Evolutionary conservation across 1,140 invertebrate genomes (phyloP).

Genomic region (Lethocerus indicus): DNA sequence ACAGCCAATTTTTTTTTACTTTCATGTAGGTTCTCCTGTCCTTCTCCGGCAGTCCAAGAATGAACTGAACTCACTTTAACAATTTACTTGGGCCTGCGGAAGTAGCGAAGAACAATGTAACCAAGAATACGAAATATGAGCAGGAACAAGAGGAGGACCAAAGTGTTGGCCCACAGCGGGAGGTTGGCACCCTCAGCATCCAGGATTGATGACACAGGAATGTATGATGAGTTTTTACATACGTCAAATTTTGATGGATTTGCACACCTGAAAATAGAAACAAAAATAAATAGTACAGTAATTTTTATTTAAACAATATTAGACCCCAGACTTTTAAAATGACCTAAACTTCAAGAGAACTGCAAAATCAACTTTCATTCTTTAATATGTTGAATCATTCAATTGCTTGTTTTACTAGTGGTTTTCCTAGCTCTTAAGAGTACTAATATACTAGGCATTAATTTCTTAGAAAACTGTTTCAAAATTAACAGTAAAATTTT

Average conservation of each 20-base stretch:
- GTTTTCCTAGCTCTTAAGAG: no score
- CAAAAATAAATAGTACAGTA: not conserved
- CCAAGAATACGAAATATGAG: slow-evolving; percentile 53
- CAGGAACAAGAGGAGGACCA: slow-evolving; percentile 54
- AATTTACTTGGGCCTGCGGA: slow-evolving; percentile 34
- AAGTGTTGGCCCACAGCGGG: slow-evolving; percentile 58
- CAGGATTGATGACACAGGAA: slow-evolving; percentile 50
- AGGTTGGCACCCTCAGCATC: slow-evolving; percentile 36
- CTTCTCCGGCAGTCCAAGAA: no score
- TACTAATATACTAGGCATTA: no score
- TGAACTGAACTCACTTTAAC: not conserved
- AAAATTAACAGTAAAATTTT: no score
- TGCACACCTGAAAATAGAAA: slow-evolving; percentile 38
- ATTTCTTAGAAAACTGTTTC: no score
- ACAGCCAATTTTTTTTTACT: slow-evolving; percentile 12
- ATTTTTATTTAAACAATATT: no score
- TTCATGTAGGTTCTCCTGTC: not conserved
- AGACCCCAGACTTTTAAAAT: no score
- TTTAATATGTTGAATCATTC: no score
- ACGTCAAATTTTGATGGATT: slow-evolving; percentile 45
- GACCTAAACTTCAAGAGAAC: no score
- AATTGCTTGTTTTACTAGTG: no score
- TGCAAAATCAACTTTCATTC: no score
- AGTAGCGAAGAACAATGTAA: slow-evolving; percentile 55
- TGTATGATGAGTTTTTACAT: slow-evolving; percentile 37